A percentile compares a stretch with the other conserved stretches of the same genome.
Evolutionary conservation across 2,888 invertebrate species (phyloP).

Genomic region (Diabrotica balteata): DNA sequence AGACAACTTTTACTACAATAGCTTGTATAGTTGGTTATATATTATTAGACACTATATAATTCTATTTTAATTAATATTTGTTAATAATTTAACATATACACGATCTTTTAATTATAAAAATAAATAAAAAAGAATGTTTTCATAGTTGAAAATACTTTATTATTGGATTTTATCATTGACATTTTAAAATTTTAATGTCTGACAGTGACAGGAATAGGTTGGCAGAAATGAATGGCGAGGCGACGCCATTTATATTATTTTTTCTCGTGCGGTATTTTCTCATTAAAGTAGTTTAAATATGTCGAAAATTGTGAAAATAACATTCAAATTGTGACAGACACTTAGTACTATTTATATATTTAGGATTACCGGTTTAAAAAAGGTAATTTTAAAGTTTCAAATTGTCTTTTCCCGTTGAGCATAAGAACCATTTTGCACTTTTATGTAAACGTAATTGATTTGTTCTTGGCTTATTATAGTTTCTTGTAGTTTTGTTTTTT

Average conservation of each 20-base stretch:
- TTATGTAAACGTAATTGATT: constrained; percentile 17
- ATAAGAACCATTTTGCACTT: constrained; percentile 8
- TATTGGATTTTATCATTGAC: too few species aligned
- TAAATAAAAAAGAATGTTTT: too few species aligned
- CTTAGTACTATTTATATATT: constrained; percentile 2
- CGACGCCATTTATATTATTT: constrained; percentile 25
- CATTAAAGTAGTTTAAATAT: constrained; percentile 6
- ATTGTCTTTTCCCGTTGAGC: constrained; percentile 1
- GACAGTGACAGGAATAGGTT: constrained; percentile 6
- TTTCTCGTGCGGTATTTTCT: constrained; percentile 16
- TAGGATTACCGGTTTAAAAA: constrained; percentile 10
- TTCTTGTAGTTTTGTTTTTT: background rate
- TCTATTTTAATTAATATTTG: too few species aligned
- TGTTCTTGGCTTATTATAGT: constrained; percentile 11
- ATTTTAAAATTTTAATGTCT: too few species aligned
- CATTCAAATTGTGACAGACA: constrained; percentile 11
- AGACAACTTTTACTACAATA: too few species aligned
- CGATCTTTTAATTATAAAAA: too few species aligned
- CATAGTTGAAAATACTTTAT: too few species aligned
- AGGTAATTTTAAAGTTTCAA: constrained; percentile 15
- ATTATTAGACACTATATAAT: too few species aligned
- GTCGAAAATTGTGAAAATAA: constrained; percentile 6
- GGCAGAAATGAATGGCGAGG: constrained; percentile 2
- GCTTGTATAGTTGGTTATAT: too few species aligned
- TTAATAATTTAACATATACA: too few species aligned